Evolutionary conservation across 2,113 vertebrate species (phyloP).

Genomic region (Dipodomys spectabilis): DNA sequence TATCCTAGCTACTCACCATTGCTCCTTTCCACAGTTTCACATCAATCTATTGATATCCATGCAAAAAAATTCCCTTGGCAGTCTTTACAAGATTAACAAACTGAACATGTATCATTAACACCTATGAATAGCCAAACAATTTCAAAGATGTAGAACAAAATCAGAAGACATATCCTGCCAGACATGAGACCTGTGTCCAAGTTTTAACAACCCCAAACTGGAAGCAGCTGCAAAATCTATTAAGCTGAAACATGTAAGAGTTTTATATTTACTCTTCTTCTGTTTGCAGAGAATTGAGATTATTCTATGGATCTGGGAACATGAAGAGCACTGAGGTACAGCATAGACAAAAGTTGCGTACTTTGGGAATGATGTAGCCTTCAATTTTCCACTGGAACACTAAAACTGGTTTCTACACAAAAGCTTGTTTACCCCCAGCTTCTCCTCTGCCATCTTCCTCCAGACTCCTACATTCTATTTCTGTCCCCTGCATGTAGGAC

Average conservation of each 20-base stretch:
- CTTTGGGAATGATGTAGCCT: slow-evolving; percentile 78
- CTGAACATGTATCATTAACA: neutral
- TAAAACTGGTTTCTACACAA: no score
- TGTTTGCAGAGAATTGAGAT: neutral
- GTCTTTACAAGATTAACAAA: no score
- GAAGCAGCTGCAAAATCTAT: neutral
- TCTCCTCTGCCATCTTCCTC: no score
- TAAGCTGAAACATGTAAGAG: neutral
- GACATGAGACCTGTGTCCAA: accelerated
- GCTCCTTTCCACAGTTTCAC: neutral
- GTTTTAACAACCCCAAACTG: no score
- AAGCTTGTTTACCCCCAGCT: no score
- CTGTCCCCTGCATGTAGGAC: no score
- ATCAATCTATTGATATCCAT: no score
- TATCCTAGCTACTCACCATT: neutral
- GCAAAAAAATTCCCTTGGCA: neutral
- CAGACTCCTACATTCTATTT: no score
- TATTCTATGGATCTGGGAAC: neutral
- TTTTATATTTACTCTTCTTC: neutral
- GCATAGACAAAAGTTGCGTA: neutral
- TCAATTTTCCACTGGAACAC: no score
- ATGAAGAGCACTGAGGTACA: neutral
- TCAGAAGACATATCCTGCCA: no score
- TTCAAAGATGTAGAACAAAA: neutral
- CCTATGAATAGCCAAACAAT: neutral